Base-by-base conservation (phyloP, 2,797 vertebrate species). In the Nothura maculosa region DNA sequence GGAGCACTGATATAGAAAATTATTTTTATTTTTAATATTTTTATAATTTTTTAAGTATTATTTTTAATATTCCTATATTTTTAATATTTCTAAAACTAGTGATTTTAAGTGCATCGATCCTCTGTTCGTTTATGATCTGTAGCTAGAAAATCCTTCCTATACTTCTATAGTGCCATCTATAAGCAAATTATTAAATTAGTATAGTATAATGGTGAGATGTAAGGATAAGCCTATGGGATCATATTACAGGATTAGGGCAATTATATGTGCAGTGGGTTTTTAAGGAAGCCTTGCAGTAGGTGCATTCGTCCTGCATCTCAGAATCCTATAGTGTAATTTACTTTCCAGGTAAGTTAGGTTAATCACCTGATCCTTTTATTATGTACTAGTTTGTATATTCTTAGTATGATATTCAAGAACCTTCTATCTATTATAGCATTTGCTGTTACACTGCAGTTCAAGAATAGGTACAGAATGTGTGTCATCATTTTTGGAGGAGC, bases 291-390 rank as follows among this genome's bases (percentile, higher is more conserved):
- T 81, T 92, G 72, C 84, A 90, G 47, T 81, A 73, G 62, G 43
- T 81, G 81, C 89, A 73, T 76, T 28, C 9, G 6, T 54, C 28
- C 52, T 54, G 52, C 52, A 30, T 75, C 76, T 94, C 22, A 62
- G 72, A 77, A 63, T 66, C 36, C 93, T 96, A 94, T 94, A 95
- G 90, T 42, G 90, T 94, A 96, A 93, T 94, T 93, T 89, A 66
- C 52, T 93, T 61, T 32, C 76, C 50, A 93, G 93, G 92, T 89
- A 79, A 63, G 87, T 95, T 87, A 87, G 74, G 84, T 95, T 94
- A 96, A 87, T 93, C 78, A 87, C 82, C 63, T 85, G 80, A 92
- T 83, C 82, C 80, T 89, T 96, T 94, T 94, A 87, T 63, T 81
- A 75, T 92, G 76, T 60, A 89, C 67, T 79, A 64, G 43, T 70